Evolutionary conservation across 1,140 invertebrate species (phyloP).

Genomic region (Zaprionus taronus): DNA sequence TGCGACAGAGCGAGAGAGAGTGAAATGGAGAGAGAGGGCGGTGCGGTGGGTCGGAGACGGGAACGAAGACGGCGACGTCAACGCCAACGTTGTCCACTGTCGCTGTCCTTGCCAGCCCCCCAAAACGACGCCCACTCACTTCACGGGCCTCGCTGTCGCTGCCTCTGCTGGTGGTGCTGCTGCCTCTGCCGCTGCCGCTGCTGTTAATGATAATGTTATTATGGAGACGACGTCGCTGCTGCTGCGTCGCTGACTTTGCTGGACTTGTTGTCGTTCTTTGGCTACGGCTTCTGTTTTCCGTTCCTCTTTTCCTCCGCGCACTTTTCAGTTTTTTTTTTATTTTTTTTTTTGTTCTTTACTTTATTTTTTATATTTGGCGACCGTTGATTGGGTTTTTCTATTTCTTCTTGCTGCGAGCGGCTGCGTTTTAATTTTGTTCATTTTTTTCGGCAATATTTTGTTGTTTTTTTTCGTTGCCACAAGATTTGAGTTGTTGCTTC

Average conservation of each 20-base stretch:
- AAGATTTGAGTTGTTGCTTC: conserved; percentile 65
- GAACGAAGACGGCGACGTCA: conserved; percentile 47
- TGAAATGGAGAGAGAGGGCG: neutral
- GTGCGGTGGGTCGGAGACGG: conserved; percentile 20
- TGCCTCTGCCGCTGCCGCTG: conserved; percentile 39
- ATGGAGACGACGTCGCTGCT: conserved; percentile 37
- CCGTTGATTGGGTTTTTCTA: conserved; percentile 70
- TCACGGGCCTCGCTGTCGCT: conserved; percentile 51
- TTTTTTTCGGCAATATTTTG: conserved; percentile 47
- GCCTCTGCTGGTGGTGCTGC: conserved; percentile 24
- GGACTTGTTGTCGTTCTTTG: conserved; percentile 49
- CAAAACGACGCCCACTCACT: conserved; percentile 61
- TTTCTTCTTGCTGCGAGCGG: conserved; percentile 63
- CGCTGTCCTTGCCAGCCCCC: conserved; percentile 71
- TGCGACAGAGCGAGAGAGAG: conserved; percentile 22
- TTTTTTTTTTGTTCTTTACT: conserved; percentile 6
- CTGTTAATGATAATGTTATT: conserved; percentile 54
- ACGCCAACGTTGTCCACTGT: conserved; percentile 46
- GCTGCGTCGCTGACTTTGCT: conserved; percentile 37
- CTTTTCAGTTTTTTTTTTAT: conserved; percentile 35
- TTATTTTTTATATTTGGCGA: conserved; percentile 1
- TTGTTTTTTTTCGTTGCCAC: conserved; percentile 27
- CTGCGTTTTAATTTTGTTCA: conserved; percentile 78
- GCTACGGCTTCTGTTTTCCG: conserved; percentile 68
- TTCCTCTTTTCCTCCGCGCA: neutral